Conservation (phyloP, 1,140 invertebrate genomes). For the Euwallacea similis region DNA sequence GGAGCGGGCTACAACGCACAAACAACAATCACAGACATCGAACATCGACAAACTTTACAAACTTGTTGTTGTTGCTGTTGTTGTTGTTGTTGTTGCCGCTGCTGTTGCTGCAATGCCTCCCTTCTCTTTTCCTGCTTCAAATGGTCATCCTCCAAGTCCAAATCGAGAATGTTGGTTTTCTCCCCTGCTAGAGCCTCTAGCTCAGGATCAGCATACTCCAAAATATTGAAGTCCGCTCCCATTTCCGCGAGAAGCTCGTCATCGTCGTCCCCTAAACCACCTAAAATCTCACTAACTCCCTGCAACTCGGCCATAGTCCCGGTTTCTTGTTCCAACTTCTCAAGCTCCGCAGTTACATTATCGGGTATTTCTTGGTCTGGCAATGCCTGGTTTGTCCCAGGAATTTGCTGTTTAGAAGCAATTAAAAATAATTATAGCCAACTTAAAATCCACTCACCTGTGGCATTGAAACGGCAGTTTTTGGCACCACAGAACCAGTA, state of each 20-base stretch:
- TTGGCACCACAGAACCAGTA: neutral
- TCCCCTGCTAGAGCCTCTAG: slow-evolving; percentile 77
- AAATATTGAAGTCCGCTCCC: slow-evolving; percentile 92
- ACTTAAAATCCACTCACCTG: slow-evolving; percentile 5
- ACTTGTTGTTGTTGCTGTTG: slow-evolving; percentile 17
- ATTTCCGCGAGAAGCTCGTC: slow-evolving; percentile 88
- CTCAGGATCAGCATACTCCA: slow-evolving; percentile 94
- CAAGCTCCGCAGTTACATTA: slow-evolving; percentile 75
- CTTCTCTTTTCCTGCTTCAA: slow-evolving; percentile 62
- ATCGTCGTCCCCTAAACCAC: slow-evolving; percentile 80
- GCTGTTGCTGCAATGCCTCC: slow-evolving; percentile 25
- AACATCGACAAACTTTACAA: neutral
- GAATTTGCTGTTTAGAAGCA: neutral
- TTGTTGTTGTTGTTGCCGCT: slow-evolving; percentile 20
- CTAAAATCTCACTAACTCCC: slow-evolving; percentile 75
- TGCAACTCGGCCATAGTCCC: slow-evolving; percentile 71
- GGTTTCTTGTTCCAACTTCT: slow-evolving; percentile 74
- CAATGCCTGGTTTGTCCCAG: neutral
- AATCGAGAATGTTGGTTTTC: slow-evolving; percentile 70
- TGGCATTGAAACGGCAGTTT: neutral
- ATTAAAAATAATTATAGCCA: neutral
- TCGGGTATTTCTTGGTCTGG: slow-evolving; percentile 70
- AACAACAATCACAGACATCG: no score
- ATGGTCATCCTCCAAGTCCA: slow-evolving; percentile 74
- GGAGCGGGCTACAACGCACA: no score